phyloP scores from a whole-genome alignment of 2,888 invertebrate species.

The Pheosia tremula region DNA sequence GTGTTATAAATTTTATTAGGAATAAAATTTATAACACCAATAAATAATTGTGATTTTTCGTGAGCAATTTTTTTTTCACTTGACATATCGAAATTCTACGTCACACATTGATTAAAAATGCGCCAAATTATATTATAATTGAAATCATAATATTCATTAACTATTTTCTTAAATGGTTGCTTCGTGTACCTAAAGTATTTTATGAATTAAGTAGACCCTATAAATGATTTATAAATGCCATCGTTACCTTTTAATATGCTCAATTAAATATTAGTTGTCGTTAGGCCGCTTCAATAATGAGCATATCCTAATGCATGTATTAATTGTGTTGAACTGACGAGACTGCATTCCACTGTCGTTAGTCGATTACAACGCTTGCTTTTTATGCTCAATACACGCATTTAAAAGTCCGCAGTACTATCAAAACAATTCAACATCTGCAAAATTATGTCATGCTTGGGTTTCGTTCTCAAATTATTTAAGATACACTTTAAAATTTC shows the following conservation, averaged over 20 bases:
- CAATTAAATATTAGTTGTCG: background rate
- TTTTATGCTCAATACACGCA: conserved; percentile 33
- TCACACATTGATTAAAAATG: too few relatives aligned
- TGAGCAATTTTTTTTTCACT: too few relatives aligned
- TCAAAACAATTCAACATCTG: too few relatives aligned
- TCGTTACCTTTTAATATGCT: background rate
- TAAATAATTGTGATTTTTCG: too few relatives aligned
- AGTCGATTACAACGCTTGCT: conserved; percentile 34
- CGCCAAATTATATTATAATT: too few relatives aligned
- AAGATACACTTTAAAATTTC: background rate
- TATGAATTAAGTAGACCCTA: too few relatives aligned
- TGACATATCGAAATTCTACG: too few relatives aligned
- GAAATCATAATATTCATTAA: too few relatives aligned
- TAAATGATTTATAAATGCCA: background rate
- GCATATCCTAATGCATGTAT: conserved; percentile 45
- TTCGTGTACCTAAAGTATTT: too few relatives aligned
- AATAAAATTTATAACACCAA: too few relatives aligned
- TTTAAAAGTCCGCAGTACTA: background rate
- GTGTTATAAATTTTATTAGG: too few relatives aligned
- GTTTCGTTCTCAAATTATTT: background rate
- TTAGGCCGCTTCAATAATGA: conserved; percentile 9
- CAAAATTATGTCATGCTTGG: background rate
- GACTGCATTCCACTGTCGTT: conserved; percentile 70
- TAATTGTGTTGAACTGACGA: conserved; percentile 55
- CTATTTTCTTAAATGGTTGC: too few relatives aligned